A percentile compares a stretch with the other conserved stretches of the same genome.
Conservation (phyloP, 2,888 invertebrate genomes). For the Galerucella pusilla region DNA sequence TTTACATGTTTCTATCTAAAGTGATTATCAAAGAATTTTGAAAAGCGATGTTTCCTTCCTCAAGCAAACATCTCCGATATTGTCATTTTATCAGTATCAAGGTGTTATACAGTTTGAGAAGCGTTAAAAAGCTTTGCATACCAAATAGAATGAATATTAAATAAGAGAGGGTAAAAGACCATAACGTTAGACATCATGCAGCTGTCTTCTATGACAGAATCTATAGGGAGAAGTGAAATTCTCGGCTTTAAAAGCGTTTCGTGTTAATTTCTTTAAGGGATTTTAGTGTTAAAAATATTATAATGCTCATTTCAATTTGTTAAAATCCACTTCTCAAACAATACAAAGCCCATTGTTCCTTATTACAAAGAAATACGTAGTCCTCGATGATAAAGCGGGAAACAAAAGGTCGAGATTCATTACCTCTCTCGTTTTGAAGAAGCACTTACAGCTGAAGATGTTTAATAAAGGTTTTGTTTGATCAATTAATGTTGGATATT, state of each 20-base stretch:
- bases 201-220: conserved; percentile 22
- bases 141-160: conserved; percentile 43
- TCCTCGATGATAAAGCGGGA: no score
- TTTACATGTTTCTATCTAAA: no score
- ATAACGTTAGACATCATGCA: conserved; percentile 16
- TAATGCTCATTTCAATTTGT: neutral
- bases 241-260: conserved; percentile 11
- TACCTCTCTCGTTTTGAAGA: no score
- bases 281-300: neutral
- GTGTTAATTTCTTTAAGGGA: neutral
- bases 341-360: no score
- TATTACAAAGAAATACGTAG: no score
- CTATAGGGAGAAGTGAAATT: conserved; percentile 14
- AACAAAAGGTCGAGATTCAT: no score
- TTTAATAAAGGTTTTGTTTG: no score
- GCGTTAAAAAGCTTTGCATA: conserved; percentile 45
- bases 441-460: no score
- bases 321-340: no score
- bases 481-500: no score
- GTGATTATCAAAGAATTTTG: neutral
- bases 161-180: conserved; percentile 33
- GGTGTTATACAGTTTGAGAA: conserved; percentile 31
- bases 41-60: neutral
- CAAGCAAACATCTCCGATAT: conserved; percentile 10
- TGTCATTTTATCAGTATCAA: conserved; percentile 16